Evolutionary conservation across 1,140 invertebrate species (phyloP).

Genomic region (Drosophila sechellia): DNA sequence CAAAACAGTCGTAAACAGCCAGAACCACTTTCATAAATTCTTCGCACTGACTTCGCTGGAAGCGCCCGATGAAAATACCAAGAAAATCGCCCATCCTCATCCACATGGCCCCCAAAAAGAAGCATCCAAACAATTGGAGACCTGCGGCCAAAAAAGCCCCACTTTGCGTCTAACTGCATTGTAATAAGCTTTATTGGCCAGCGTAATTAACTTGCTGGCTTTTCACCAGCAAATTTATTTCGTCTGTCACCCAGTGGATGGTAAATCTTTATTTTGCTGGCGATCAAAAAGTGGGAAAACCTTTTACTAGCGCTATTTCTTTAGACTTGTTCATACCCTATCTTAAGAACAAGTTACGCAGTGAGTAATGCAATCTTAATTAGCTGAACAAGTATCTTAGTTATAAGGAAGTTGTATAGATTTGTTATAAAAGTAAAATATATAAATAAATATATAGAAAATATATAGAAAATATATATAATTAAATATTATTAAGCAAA

Average conservation of each 20-base stretch:
- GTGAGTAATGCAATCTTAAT: too few species aligned
- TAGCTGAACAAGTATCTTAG: background rate
- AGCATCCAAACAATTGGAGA: background rate
- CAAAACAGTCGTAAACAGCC: constrained; percentile 48
- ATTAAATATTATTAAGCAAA: background rate
- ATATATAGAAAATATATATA: background rate
- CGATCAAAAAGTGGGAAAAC: constrained; percentile 1
- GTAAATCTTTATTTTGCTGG: constrained; percentile 18
- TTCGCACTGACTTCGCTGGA: constrained; percentile 63
- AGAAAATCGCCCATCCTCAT: constrained; percentile 27
- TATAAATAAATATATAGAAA: too few species aligned
- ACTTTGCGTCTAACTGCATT: background rate
- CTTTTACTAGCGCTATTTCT: background rate
- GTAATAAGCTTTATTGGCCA: background rate
- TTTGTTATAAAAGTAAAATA: too few species aligned
- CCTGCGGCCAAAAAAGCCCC: too few species aligned
- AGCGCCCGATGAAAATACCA: constrained; percentile 30
- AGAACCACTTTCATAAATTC: constrained; percentile 56
- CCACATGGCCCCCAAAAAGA: constrained; percentile 26
- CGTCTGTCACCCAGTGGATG: constrained; percentile 30
- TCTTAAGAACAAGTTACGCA: background rate
- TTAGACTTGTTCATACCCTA: background rate
- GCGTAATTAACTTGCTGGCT: constrained; percentile 28
- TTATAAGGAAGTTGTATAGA: background rate
- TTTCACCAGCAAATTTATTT: constrained; percentile 16